These are phyloP conservation scores for Notechis scutatus DNA, from an alignment of 2,113 vertebrate species.

Conservation along the genomic window DNA sequence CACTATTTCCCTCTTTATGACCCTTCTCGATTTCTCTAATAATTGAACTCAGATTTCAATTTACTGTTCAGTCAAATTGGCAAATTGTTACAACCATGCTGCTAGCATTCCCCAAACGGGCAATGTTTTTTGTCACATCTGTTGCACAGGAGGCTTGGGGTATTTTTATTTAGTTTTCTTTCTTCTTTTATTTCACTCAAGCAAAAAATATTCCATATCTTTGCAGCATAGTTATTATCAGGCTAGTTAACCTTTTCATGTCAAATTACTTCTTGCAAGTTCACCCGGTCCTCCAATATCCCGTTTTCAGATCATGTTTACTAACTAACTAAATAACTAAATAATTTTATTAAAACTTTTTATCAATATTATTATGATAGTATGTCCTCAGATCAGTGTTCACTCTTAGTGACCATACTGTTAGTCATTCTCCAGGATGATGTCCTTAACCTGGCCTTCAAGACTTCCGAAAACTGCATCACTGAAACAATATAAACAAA, in stretches of 20 bases:
- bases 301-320: not conserved
- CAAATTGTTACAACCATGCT: not conserved
- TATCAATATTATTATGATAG: not conserved
- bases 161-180: not conserved
- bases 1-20: not conserved
- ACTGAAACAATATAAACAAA: not conserved
- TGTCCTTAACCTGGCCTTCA: not conserved
- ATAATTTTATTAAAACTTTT: not conserved
- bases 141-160: not conserved
- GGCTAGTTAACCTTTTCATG: not conserved
- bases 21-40: not conserved
- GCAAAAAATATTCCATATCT: not conserved
- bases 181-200: not conserved
- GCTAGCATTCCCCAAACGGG: not conserved
- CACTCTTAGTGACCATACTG: not conserved
- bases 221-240: not conserved
- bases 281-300: not conserved
- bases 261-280: not conserved
- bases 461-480: not conserved
- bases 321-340: not conserved
- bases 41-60: not conserved
- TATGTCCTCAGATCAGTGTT: not conserved
- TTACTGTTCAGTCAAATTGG: not conserved
- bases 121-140: slow-evolving; percentile 5
- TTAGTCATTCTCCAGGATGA: not conserved